Evolutionary conservation across 2,888 invertebrate genomes (phyloP), one percentile per base, ranked within the genome.

Genomic region (Cephus rjabovi): DNA sequence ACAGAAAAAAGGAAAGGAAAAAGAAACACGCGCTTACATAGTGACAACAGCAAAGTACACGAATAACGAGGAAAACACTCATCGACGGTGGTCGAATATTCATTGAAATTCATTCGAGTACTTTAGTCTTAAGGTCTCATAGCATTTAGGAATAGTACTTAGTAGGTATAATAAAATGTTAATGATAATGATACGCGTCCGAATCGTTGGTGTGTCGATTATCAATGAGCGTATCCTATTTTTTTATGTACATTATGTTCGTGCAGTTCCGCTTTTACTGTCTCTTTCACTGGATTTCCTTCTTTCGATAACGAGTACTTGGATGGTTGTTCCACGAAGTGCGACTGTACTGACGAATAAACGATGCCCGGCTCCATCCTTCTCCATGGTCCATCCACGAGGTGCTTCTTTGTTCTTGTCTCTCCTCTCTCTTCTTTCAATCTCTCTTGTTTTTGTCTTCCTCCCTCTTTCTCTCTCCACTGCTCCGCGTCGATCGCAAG

Each of bases 1-100:
- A 81, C 79, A 82, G 85, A 83, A 82, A 56, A 56, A 56, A 56
- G 79, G 77, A 76, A 78, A 74, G 79, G 80, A 75, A 74, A 76
- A 34, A 56, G 69, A 68, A 35, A 56, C 40, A 6, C 23, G 56
- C 23, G 56, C 56, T 56, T 56, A 56, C 56, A 56, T 56, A 56
- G 56, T 56, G 23, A 56, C 23, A 56, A 23, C 56, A 56, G 56
- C 56, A 56, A 23, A 23, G 56, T 56, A 56, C 56, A 56, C 23
- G 23, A 56, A 23, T 56, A 56, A 56, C 56, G 23, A 56, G 56
- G 9, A 23, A 23, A 56, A 23, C 56, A 56, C 56, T 56, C 56
- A 56, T 56, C 23, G 56, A 56, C 56, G 23, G 9, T 56, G 23
- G 23, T 56, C 56, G 56, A 56, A 56, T 23, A 56, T 56, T 56